Percentiles rank a stretch among this genome's conserved stretches.
Conservation (phyloP, 2,888 invertebrate species). For the Amblyjoppa proteus region DNA sequence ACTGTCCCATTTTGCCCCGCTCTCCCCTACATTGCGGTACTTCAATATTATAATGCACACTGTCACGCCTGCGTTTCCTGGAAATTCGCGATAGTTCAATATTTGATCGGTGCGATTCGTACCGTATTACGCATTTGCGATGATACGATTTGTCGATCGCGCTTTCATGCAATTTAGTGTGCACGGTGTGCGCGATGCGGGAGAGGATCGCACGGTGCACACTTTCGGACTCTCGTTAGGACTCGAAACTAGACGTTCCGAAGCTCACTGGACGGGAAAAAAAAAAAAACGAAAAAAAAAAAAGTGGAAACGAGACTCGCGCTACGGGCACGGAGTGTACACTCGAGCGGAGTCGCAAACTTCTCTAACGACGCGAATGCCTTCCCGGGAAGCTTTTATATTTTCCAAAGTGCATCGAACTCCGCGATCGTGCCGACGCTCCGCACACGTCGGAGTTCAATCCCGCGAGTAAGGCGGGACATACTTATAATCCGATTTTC, state of each 20-base stretch:
- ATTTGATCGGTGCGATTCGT: slow-evolving; percentile 34
- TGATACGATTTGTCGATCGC: slow-evolving; percentile 35
- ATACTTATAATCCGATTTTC: neutral
- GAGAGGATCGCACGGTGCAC: too few species aligned
- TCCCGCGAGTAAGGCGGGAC: neutral
- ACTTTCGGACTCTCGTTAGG: neutral
- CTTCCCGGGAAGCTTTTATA: neutral
- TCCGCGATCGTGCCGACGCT: neutral
- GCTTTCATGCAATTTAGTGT: neutral
- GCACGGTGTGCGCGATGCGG: too few species aligned
- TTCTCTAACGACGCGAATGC: slow-evolving; percentile 57
- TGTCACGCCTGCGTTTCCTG: neutral
- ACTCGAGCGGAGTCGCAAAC: slow-evolving; percentile 35
- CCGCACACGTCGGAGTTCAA: neutral
- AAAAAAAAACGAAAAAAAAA: slow-evolving; percentile 10
- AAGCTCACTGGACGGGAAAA: neutral
- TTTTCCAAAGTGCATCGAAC: neutral
- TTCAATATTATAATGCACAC: neutral
- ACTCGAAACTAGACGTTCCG: slow-evolving; percentile 27
- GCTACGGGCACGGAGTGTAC: slow-evolving; percentile 17
- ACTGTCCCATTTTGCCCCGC: too few species aligned
- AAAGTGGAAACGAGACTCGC: slow-evolving; percentile 30
- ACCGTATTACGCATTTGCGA: slow-evolving; percentile 8
- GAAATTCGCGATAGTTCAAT: slow-evolving; percentile 36
- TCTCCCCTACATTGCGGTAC: too few species aligned